phyloP scores from a whole-genome alignment of 2,888 invertebrate genomes.

The Drosophila picticornis region DNA sequence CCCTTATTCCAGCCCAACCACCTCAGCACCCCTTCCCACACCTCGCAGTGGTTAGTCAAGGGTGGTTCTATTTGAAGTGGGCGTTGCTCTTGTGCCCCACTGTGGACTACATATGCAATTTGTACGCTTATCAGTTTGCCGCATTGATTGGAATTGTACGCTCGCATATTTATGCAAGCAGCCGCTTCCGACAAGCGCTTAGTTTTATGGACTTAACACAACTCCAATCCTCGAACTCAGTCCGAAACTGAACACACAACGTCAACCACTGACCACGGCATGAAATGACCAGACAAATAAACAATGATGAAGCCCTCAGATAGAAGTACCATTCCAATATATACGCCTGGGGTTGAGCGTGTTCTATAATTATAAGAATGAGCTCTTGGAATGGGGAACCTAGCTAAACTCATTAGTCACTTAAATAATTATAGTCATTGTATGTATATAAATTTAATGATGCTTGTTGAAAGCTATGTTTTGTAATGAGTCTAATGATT shows the following conservation, averaged over 20 bases:
- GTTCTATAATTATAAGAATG: slow-evolving; percentile 47
- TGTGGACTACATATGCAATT: slow-evolving; percentile 61
- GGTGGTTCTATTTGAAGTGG: slow-evolving; percentile 35
- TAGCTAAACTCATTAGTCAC: slow-evolving; percentile 39
- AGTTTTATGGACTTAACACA: slow-evolving; percentile 32
- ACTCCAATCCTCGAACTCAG: slow-evolving; percentile 4
- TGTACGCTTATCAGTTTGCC: slow-evolving; percentile 73
- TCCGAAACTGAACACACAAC: slow-evolving; percentile 23
- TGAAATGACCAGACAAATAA: slow-evolving; percentile 51
- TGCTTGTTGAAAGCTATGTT: not conserved
- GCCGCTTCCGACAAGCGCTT: slow-evolving; percentile 55
- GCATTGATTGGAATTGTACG: slow-evolving; percentile 73
- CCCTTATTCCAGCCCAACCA: not conserved
- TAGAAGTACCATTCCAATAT: slow-evolving; percentile 21
- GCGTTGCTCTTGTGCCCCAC: slow-evolving; percentile 33
- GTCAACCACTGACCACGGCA: slow-evolving; percentile 30
- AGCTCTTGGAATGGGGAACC: slow-evolving; percentile 15
- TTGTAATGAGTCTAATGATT: not conserved
- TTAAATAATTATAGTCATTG: slow-evolving; percentile 42
- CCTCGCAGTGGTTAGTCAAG: slow-evolving; percentile 3
- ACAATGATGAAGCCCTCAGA: slow-evolving; percentile 57
- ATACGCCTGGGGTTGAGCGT: slow-evolving; percentile 4
- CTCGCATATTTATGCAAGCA: slow-evolving; percentile 56
- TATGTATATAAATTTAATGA: slow-evolving; percentile 30
- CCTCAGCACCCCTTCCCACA: not conserved